phyloP scores from a whole-genome alignment of 2,888 invertebrate genomes.

The Celastrina argiolus region DNA sequence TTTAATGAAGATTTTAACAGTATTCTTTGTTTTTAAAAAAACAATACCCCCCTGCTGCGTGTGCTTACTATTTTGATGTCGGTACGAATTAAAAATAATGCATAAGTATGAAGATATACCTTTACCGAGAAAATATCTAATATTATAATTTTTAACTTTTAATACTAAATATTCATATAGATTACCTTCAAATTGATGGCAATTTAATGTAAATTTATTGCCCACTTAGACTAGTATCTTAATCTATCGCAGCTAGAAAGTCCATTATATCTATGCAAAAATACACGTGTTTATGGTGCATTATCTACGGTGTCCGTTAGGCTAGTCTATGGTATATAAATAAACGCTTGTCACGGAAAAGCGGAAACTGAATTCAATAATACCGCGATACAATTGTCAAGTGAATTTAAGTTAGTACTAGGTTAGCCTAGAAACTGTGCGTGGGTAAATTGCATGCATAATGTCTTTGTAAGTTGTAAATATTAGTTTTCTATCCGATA shows the following conservation, averaged over 20 bases:
- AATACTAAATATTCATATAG: conserved; percentile 4
- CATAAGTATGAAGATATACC: not conserved
- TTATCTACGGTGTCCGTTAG: conserved; percentile 33
- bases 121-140: not conserved
- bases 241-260: conserved; percentile 6
- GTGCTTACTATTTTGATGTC: not conserved
- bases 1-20: too few species aligned
- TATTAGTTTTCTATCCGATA: conserved; percentile 24
- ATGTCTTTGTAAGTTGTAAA: conserved; percentile 28
- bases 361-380: conserved; percentile 48
- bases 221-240: conserved; percentile 13
- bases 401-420: conserved; percentile 45
- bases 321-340: conserved; percentile 39
- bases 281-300: conserved; percentile 23
- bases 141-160: not conserved
- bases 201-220: conserved; percentile 17
- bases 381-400: conserved; percentile 58
- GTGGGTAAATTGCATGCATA: conserved; percentile 40
- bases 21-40: too few species aligned
- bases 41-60: not conserved
- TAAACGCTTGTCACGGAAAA: conserved; percentile 37
- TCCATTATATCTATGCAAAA: conserved; percentile 20
- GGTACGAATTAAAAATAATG: too few species aligned
- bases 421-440: conserved; percentile 39
- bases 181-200: not conserved